phyloP scores from a whole-genome alignment of 2,113 vertebrate genomes.

The Oreochromis aureus region DNA sequence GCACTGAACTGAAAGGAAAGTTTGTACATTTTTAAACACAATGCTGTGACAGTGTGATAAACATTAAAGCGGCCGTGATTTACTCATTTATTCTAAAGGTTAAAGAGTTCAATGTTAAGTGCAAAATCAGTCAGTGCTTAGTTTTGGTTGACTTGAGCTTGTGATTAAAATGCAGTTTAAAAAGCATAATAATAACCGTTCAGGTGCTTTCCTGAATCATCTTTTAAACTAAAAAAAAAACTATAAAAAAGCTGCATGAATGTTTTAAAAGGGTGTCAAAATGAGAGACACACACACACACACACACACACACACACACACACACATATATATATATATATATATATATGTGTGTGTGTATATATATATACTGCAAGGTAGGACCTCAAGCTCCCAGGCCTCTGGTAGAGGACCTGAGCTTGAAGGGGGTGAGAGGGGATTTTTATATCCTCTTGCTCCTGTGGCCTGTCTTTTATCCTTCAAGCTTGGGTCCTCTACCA shows the following conservation, averaged over 20 bases:
- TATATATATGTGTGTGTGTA: too few relatives aligned
- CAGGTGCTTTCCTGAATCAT: not conserved
- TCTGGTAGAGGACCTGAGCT: too few relatives aligned
- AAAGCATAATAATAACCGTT: not conserved
- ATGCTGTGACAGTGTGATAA: not conserved
- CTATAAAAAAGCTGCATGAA: not conserved
- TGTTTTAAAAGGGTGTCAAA: not conserved
- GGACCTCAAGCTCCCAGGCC: too few relatives aligned
- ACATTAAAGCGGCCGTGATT: not conserved
- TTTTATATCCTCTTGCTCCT: not conserved
- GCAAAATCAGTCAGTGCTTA: not conserved
- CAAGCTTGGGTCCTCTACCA: rapidly evolving
- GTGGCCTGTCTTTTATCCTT: not conserved
- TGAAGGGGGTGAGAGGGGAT: not conserved
- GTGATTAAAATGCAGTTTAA: not conserved
- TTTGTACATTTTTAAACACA: not conserved
- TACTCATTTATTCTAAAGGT: not conserved
- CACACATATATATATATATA: too few relatives aligned
- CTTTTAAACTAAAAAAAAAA: not conserved
- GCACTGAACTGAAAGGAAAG: not conserved
- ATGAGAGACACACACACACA: too few relatives aligned
- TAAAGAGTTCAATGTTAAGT: not conserved
- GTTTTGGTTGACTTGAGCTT: not conserved
- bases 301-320: too few relatives aligned
- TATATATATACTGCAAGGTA: too few relatives aligned